Evolutionary conservation across 2,888 invertebrate species (phyloP).

Genomic region (Stramonita haemastoma): DNA sequence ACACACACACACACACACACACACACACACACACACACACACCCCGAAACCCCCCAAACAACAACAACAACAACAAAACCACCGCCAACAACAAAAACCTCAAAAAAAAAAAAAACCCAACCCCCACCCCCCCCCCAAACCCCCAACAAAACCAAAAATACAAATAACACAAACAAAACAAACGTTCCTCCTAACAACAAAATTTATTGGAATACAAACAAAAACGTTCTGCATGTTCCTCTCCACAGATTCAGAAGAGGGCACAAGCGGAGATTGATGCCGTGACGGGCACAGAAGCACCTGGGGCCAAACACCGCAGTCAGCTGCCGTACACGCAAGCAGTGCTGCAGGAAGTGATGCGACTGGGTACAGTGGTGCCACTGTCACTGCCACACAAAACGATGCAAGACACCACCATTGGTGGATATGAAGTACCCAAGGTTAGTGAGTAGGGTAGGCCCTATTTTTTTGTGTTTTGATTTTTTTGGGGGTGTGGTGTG

Average conservation of each 20-base stretch:
- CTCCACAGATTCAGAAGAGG: neutral
- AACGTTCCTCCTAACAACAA: too few relatives aligned
- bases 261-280: slow-evolving; percentile 10
- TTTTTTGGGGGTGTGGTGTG: too few relatives aligned
- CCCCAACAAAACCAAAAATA: too few relatives aligned
- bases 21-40: neutral
- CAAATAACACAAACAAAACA: too few relatives aligned
- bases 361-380: slow-evolving; percentile 55
- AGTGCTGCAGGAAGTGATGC: slow-evolving; percentile 62
- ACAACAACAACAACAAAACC: too few relatives aligned
- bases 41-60: too few relatives aligned
- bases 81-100: too few relatives aligned
- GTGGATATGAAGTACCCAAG: slow-evolving; percentile 52
- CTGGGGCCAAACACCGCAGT: slow-evolving; percentile 47
- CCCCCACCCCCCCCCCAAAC: too few relatives aligned
- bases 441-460: too few relatives aligned
- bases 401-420: slow-evolving; percentile 57
- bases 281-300: neutral
- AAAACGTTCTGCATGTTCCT: neutral
- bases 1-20: neutral
- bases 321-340: slow-evolving; percentile 61
- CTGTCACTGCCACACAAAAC: slow-evolving; percentile 56
- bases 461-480: too few relatives aligned
- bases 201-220: too few relatives aligned
- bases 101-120: too few relatives aligned